Percentiles rank a stretch among this genome's conserved stretches.
Conservation (phyloP, 2,113 vertebrate species). For the Cyanoderma ruficeps region DNA sequence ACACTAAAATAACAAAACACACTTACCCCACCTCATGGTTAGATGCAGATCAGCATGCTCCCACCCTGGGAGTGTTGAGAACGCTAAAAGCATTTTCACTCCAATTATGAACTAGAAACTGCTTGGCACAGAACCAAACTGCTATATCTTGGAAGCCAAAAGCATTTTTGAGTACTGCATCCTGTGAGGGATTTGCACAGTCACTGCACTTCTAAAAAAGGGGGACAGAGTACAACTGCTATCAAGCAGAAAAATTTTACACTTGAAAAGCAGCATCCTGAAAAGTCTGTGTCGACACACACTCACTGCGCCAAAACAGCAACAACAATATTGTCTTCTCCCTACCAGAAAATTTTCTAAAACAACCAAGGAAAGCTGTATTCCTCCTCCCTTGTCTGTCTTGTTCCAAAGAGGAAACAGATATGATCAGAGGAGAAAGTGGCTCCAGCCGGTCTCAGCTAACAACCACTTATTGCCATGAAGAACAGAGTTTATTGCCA, state of each 20-base stretch:
- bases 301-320: background rate
- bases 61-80: background rate
- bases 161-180: background rate
- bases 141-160: background rate
- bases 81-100: constrained; percentile 15
- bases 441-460: background rate
- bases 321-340: background rate
- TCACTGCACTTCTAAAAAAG: background rate
- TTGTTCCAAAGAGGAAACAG: background rate
- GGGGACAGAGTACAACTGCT: background rate
- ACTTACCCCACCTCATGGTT: background rate
- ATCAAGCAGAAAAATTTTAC: background rate
- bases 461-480: background rate
- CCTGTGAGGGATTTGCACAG: background rate
- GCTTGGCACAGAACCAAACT: constrained; percentile 9
- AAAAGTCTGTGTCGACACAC: background rate
- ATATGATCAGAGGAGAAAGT: background rate
- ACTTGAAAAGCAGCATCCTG: background rate
- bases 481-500: background rate
- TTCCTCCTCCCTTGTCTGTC: background rate
- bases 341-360: background rate
- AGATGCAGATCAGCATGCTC: constrained; percentile 1
- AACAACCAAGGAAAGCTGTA: background rate
- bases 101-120: background rate
- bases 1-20: background rate